Percentiles rank a stretch among this genome's conserved stretches.
Evolutionary conservation across 2,888 invertebrate genomes (phyloP).

Genomic region (Napeogenes sylphis): DNA sequence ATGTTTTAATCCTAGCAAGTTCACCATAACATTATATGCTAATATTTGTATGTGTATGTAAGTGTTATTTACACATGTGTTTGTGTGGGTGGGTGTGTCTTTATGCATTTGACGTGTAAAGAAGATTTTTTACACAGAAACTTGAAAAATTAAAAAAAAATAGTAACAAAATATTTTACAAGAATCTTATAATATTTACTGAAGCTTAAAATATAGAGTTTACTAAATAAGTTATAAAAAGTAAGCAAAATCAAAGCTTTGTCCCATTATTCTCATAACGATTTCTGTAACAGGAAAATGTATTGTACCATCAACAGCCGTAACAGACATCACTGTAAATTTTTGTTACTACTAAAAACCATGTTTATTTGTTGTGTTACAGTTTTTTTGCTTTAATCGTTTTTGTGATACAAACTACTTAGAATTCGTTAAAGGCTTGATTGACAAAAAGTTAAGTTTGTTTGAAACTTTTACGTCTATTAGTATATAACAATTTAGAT

Average conservation of each 20-base stretch:
- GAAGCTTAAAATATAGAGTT: too few relatives aligned
- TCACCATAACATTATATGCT: too few relatives aligned
- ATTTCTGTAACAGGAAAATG: slow-evolving; percentile 5
- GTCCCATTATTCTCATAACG: neutral
- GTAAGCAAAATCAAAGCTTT: neutral
- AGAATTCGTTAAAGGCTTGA: neutral
- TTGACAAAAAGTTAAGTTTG: neutral
- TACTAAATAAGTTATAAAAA: neutral
- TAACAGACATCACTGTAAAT: neutral
- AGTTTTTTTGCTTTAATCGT: neutral
- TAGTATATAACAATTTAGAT: too few relatives aligned
- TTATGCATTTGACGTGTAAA: too few relatives aligned
- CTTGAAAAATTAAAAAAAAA: too few relatives aligned
- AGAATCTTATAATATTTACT: too few relatives aligned
- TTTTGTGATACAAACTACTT: slow-evolving; percentile 1
- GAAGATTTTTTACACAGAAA: too few relatives aligned
- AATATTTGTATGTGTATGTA: too few relatives aligned
- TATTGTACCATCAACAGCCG: neutral
- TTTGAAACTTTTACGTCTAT: neutral
- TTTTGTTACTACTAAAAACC: neutral
- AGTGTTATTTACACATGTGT: too few relatives aligned
- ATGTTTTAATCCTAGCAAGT: too few relatives aligned
- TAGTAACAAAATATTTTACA: too few relatives aligned
- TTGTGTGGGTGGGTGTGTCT: too few relatives aligned
- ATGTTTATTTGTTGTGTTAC: neutral